Conservation (phyloP, 2,113 vertebrate genomes). For the Carollia perspicillata region DNA sequence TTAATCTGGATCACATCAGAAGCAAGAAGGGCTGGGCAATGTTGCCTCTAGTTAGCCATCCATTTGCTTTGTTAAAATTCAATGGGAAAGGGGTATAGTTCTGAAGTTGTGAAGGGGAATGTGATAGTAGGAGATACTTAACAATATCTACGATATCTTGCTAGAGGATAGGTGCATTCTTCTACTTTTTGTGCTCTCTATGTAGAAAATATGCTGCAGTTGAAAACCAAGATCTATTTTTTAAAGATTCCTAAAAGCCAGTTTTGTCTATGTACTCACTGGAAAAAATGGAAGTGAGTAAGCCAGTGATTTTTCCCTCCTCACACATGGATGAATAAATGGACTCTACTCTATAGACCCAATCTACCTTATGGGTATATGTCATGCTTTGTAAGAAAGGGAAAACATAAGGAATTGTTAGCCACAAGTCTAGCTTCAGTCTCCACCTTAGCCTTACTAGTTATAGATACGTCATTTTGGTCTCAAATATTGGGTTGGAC, state of each 20-base stretch:
- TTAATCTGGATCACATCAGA: too few species aligned
- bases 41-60: neutral
- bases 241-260: neutral
- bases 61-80: neutral
- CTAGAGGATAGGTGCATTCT: neutral
- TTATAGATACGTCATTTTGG: neutral
- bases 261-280: neutral
- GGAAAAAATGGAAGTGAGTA: neutral
- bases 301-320: neutral
- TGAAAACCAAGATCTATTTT: neutral
- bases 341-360: neutral
- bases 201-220: neutral
- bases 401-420: neutral
- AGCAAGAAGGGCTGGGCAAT: neutral
- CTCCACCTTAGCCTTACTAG: neutral
- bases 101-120: neutral
- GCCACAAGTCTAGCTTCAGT: neutral
- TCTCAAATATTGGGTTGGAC: neutral
- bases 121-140: neutral
- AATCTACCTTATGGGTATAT: neutral
- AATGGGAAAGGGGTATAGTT: neutral
- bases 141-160: neutral
- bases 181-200: neutral
- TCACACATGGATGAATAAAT: neutral
- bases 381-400: neutral